Evolutionary conservation across 2,797 vertebrate genomes (phyloP).

Genomic region (Silurus aristotelis): DNA sequence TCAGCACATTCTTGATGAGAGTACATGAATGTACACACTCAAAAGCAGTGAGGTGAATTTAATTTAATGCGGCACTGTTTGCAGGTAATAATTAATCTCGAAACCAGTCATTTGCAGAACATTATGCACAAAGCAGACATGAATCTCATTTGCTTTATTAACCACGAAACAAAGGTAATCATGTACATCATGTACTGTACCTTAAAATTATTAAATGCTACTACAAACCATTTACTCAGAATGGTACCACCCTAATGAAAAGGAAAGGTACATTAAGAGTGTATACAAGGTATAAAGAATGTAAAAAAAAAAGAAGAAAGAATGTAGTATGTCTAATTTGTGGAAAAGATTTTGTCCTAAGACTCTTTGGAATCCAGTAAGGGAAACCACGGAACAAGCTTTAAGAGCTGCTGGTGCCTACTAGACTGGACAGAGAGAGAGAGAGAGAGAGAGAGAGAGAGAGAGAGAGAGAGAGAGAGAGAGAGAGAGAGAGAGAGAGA

Average conservation of each 20-base stretch:
- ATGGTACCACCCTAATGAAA: neutral
- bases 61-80: neutral
- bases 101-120: constrained; percentile 18
- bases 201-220: neutral
- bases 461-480: neutral
- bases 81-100: neutral
- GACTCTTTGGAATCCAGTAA: constrained; percentile 62
- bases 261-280: neutral
- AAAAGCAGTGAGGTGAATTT: neutral
- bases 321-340: constrained; percentile 59
- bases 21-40: neutral
- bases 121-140: neutral
- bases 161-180: constrained; percentile 31
- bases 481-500: no score
- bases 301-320: constrained; percentile 25
- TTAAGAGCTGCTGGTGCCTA: constrained; percentile 65
- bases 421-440: constrained; percentile 57
- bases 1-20: constrained; percentile 19
- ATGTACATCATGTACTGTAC: neutral
- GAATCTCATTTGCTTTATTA: constrained; percentile 34
- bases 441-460: constrained; percentile 19
- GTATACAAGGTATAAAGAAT: neutral
- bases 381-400: constrained; percentile 59
- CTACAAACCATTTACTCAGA: no score
- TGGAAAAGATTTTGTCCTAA: constrained; percentile 58